Conservation (phyloP, 37 sponge, comb jelly and placozoan genomes). For the Theonella swinhoei region DNA sequence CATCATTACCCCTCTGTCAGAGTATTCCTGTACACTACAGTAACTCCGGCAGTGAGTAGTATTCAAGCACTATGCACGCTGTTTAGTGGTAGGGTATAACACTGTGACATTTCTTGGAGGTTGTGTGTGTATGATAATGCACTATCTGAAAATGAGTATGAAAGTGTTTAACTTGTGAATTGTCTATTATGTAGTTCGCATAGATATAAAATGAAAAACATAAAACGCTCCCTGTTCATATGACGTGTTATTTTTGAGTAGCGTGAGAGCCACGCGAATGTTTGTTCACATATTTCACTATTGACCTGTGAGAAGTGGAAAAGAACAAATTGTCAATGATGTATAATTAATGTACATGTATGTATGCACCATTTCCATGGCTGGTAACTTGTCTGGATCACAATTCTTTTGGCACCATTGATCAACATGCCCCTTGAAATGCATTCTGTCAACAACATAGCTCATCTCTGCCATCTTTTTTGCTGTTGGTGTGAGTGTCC, state of each 20-base stretch:
- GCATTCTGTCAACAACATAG: conserved; percentile 54
- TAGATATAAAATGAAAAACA: neutral
- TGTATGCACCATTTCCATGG: neutral
- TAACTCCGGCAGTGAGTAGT: neutral
- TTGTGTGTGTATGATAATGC: neutral
- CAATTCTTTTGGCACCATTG: conserved; percentile 43
- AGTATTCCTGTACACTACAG: neutral
- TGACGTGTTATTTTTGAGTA: conserved; percentile 7
- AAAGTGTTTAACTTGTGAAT: neutral
- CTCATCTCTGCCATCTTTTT: neutral
- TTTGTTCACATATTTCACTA: conserved; percentile 56
- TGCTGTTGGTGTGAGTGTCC: neutral
- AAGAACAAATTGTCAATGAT: neutral
- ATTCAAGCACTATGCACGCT: neutral
- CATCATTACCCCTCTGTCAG: neutral
- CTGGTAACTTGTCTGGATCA: conserved; percentile 26
- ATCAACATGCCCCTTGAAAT: conserved; percentile 49
- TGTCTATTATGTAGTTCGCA: neutral
- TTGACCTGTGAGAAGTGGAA: conserved; percentile 19
- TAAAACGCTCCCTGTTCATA: neutral
- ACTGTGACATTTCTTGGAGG: neutral
- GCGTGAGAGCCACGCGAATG: conserved; percentile 52
- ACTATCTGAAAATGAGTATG: neutral
- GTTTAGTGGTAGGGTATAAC: neutral
- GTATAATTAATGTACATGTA: neutral